These are phyloP conservation scores for Hemiprocne comata DNA, from an alignment of 2,113 vertebrate species.

Conservation along the genomic window DNA sequence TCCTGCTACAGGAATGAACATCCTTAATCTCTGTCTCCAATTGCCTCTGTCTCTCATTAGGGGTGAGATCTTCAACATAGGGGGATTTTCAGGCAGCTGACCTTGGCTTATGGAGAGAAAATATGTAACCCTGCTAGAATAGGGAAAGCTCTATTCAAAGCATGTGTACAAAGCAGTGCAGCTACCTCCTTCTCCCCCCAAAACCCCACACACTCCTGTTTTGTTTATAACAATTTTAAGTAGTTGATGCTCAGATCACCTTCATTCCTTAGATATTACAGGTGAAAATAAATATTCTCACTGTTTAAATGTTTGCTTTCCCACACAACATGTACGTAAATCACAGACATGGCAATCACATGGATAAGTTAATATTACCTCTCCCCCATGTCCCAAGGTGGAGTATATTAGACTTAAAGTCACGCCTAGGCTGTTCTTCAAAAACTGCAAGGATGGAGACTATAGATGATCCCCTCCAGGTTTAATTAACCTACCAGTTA, in stretches of 20 bases:
- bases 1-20: not conserved
- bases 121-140: accelerated
- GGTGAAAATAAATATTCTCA: not conserved
- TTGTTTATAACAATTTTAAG: not conserved
- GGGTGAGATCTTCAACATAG: not conserved
- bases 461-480: not conserved
- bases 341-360: not conserved
- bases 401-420: not conserved
- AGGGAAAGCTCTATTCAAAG: not conserved
- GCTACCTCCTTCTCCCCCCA: not conserved
- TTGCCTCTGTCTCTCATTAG: not conserved
- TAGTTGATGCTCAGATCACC: not conserved
- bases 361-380: not conserved
- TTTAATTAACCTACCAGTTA: not conserved
- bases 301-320: not conserved
- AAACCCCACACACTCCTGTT: accelerated
- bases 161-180: not conserved
- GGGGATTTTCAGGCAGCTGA: not conserved
- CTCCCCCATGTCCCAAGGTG: accelerated
- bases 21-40: not conserved
- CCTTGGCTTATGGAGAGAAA: not conserved
- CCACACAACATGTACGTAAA: not conserved
- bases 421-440: not conserved
- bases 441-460: not conserved
- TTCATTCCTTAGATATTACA: not conserved